These are phyloP conservation scores for Bombus pascuorum DNA, from an alignment of 1,140 invertebrate genomes.

Conservation along the genomic window DNA sequence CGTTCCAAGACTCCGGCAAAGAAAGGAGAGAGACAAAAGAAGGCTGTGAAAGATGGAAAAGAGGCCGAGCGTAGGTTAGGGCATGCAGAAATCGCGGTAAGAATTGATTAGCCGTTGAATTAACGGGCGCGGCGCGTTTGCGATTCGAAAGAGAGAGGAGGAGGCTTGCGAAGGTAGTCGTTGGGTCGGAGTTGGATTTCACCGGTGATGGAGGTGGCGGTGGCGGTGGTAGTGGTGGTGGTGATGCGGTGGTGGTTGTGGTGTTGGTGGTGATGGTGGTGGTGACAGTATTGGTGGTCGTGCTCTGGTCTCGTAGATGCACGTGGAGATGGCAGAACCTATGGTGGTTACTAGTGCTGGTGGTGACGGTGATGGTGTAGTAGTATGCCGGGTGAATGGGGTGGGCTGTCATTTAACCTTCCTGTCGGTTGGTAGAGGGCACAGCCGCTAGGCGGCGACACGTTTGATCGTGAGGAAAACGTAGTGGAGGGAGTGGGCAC, in stretches of 20 bases:
- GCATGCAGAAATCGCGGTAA: conserved; percentile 24
- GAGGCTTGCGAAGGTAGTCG: conserved; percentile 15
- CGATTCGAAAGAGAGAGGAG: conserved; percentile 48
- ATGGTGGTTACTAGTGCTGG: conserved; percentile 18
- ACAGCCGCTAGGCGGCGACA: conserved; percentile 66
- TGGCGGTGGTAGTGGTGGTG: conserved; percentile 1
- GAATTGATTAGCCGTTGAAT: conserved; percentile 66
- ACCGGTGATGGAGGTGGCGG: not conserved
- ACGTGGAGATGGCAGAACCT: conserved; percentile 1
- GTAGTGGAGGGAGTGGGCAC: not conserved
- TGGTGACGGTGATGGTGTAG: not conserved
- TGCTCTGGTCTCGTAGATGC: not conserved
- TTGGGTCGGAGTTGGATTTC: conserved; percentile 39
- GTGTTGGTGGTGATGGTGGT: conserved; percentile 8
- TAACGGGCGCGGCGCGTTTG: conserved; percentile 63
- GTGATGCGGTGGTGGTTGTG: conserved; percentile 8
- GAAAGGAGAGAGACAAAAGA: not conserved
- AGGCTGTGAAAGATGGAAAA: not conserved
- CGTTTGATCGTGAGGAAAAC: conserved; percentile 18
- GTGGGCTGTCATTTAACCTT: conserved; percentile 61
- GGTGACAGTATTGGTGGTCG: conserved; percentile 15
- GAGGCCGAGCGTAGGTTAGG: not conserved
- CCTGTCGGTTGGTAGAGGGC: conserved; percentile 63
- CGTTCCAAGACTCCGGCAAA: not conserved
- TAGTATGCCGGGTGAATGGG: conserved; percentile 40